Base-by-base conservation (phyloP, 2,888 invertebrate species). In the Tricholauxania praeusta region DNA sequence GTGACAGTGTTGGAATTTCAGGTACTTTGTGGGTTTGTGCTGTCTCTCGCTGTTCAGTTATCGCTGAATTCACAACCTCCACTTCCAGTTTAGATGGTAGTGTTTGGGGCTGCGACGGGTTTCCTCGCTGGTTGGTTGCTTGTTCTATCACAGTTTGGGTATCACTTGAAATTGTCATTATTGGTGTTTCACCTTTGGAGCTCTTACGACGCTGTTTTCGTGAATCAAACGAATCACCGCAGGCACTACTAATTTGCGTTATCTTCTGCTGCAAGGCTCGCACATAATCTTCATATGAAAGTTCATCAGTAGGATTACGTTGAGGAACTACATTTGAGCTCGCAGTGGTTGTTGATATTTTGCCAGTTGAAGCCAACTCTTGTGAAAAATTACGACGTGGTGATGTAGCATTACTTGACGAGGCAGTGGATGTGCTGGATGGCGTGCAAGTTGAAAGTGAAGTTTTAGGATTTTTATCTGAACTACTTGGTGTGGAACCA, bases 241-340 rank as follows among this genome's bases (percentile, higher is more conserved):
- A 75, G 0, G 90, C 92, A 79, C 92, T 92, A 75, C 91, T 91
- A 78, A 93, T 93, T 79, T 93, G 92, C 3, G 92, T 90, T 70
- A 91, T 91, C 83, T 92, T 90, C 22, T 91, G 91, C 81, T 92
- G 91, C 51, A 93, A 82, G 62, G 91, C 88, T 72, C 91, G 90
- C 47, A 92, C 91, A 79, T 92, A 92, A 74, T 92, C 91, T 76
- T 91, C 88, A 79, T 89, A 90, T 17, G 82, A 82, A 19, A 85
- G 78, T 78, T 88, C 89, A 70, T 89, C 88, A 0, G 77, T 12
- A 80, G 83, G 78, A 7, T 76, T 74, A 19, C 70, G 70, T 57
- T 63, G 69, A 3, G 63, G 53, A 22, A 65, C 17, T 10, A 49
- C 2, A 6, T 39, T 39, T 7, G 39, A 10, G 39, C 39, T 39